Percentiles rank a stretch among this genome's conserved stretches.
phyloP scores from a whole-genome alignment of 1,140 invertebrate genomes.

The Musca domestica region DNA sequence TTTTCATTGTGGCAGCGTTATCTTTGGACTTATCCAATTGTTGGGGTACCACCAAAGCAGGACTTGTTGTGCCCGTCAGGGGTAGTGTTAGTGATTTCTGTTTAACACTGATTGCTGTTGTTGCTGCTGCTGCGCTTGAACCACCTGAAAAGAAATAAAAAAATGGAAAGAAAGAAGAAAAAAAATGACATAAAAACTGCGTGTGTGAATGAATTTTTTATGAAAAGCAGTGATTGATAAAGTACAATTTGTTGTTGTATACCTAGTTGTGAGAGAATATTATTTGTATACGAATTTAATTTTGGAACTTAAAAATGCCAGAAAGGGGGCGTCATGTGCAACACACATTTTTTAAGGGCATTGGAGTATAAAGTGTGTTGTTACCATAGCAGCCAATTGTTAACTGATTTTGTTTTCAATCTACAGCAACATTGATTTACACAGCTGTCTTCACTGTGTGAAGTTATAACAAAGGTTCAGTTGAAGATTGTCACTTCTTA shows the following conservation, averaged over 20 bases:
- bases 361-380: neutral
- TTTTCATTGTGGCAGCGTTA: constrained; percentile 21
- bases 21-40: constrained; percentile 2
- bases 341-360: neutral
- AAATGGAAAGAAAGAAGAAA: neutral
- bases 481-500: too few species aligned
- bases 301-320: neutral
- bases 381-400: constrained; percentile 16
- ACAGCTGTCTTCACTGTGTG: too few species aligned
- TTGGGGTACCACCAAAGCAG: constrained; percentile 27
- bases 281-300: constrained; percentile 10
- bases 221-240: neutral
- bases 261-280: neutral
- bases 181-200: neutral
- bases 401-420: neutral
- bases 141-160: neutral
- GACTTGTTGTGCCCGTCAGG: constrained; percentile 33
- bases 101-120: constrained; percentile 16
- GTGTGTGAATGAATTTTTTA: neutral
- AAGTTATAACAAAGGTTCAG: too few species aligned
- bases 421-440: too few species aligned
- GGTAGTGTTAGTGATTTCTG: constrained; percentile 48
- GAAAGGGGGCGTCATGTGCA: constrained; percentile 5
- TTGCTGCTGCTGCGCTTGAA: neutral
- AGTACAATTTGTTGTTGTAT: constrained; percentile 4